These are phyloP conservation scores for Sweltsa coloradensis DNA, from an alignment of 1,140 invertebrate species.

Conservation along the genomic window DNA sequence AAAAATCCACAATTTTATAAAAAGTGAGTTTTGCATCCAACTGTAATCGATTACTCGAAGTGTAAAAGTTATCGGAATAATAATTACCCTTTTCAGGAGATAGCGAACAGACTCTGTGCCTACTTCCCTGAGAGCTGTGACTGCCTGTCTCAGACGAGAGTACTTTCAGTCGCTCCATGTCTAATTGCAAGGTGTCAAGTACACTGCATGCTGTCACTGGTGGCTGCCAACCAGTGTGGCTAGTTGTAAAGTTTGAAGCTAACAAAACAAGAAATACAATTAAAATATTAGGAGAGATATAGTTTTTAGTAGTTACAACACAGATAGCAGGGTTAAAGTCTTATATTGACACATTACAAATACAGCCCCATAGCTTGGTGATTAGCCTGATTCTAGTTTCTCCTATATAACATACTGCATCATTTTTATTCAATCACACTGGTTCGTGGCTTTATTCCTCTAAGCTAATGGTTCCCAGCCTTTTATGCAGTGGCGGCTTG, in stretches of 20 bases:
- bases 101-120: too few relatives aligned
- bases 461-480: too few relatives aligned
- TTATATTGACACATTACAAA: neutral
- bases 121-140: too few relatives aligned
- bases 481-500: too few relatives aligned
- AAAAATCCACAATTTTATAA: too few relatives aligned
- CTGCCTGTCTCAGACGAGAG: too few relatives aligned
- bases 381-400: neutral
- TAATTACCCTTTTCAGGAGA: too few relatives aligned
- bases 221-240: conserved; percentile 5
- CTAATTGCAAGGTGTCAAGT: conserved; percentile 20
- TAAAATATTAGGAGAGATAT: neutral
- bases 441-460: too few relatives aligned
- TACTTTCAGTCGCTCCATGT: conserved; percentile 15
- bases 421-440: too few relatives aligned
- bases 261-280: neutral
- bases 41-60: too few relatives aligned
- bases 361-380: neutral
- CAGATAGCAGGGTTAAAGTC: neutral
- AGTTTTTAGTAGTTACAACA: neutral
- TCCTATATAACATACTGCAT: neutral
- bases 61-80: too few relatives aligned
- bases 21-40: too few relatives aligned
- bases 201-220: conserved; percentile 17
- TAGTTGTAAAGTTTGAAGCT: conserved; percentile 1